Evolutionary conservation across 2,888 invertebrate genomes (phyloP).

Genomic region (Drosophila crucigera): DNA sequence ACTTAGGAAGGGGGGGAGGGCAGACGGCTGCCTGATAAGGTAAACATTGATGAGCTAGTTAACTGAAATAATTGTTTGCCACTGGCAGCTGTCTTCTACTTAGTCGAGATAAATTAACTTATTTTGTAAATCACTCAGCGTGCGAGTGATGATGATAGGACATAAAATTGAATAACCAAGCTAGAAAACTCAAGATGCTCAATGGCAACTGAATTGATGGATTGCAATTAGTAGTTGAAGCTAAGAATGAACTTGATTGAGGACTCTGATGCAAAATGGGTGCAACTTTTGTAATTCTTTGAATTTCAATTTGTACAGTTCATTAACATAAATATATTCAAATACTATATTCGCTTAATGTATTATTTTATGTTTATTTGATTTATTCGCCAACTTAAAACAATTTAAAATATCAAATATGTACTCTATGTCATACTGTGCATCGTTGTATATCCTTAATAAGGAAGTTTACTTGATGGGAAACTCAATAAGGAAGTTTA

Average conservation of each 20-base stretch:
- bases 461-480: not conserved
- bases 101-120: slow-evolving; percentile 18
- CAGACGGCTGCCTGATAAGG: slow-evolving; percentile 18
- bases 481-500: not conserved
- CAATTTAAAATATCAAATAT: not conserved
- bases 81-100: slow-evolving; percentile 28
- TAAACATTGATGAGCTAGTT: slow-evolving; percentile 59
- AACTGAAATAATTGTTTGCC: slow-evolving; percentile 46
- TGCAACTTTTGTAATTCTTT: not conserved
- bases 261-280: not conserved
- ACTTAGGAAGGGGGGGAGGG: not conserved
- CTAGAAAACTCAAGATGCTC: not conserved
- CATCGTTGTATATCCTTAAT: not conserved
- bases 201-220: not conserved
- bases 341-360: not conserved
- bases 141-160: slow-evolving; percentile 7
- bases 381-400: not conserved
- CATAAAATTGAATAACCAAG: slow-evolving; percentile 3
- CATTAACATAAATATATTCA: not conserved
- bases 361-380: not conserved
- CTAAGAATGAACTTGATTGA: too few species aligned
- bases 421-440: too few species aligned
- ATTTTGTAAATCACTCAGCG: slow-evolving; percentile 11
- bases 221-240: slow-evolving; percentile 5
- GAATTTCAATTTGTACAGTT: not conserved